Evolutionary conservation across 2,113 vertebrate genomes (phyloP), one percentile per base, ranked within the genome.

Genomic region (Spermophilus dauricus): DNA sequence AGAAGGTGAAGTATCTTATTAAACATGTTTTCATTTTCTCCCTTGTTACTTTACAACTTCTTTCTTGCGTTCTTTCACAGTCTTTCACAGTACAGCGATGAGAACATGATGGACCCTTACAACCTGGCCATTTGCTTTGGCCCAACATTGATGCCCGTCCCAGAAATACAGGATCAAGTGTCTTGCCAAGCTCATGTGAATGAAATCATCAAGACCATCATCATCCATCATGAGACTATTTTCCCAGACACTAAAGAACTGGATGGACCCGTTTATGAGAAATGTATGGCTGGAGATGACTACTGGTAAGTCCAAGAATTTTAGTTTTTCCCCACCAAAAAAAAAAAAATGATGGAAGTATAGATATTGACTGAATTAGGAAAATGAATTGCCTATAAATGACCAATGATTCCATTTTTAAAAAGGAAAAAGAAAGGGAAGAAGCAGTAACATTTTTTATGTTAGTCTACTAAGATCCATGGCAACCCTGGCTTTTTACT

Each of bases 51-150:
- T 5, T 91, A 11, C 63, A 37, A 96, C 86, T 96, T 75, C 95
- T 94, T 84, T 24, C 75, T 86, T 94, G 95, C 93, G 83, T 97
- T 13, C 96, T 86, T 18, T 58, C 78, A 67, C 98, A 99, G 99
- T 97, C 98, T 99, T 97, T 99, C 99, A 63, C 99, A 99, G 98
- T 99, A 99, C 98, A 99, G 99, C 7, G 99, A 99, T 91, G 99
- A 99, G 98, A 99, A 99, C 98, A 99, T 99, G 99, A 99, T 99
- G 99, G 99, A 99, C 98, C 99, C 99, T 0, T 99, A 99, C 98
- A 99, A 99, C 97, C 97, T 99, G 98, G 99, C 99, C 96, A 99
- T 99, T 98, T 99, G 99, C 98, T 99, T 99, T 92, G 99, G 99
- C 58, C 99, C 99, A 73, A 99, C 99, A 0, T 97, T 99, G 94